Evolutionary conservation across 2,797 vertebrate species (phyloP).

Genomic region (Pseudochirops corinnae): DNA sequence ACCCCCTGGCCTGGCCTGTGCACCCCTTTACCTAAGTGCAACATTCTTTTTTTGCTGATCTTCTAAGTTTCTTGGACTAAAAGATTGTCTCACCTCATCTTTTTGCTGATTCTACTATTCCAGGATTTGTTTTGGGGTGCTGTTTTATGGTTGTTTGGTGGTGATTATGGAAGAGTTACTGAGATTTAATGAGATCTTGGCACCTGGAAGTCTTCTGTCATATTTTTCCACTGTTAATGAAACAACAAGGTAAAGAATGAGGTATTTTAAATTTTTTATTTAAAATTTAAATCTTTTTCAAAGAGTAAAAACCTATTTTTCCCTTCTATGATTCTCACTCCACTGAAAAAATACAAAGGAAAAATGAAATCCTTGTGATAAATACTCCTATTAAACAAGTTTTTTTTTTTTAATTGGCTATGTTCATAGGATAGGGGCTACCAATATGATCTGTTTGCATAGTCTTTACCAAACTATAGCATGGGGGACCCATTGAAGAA

Average conservation of each 20-base stretch:
- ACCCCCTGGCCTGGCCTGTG: no score
- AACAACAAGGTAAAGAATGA: background rate
- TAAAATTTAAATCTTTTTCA: background rate
- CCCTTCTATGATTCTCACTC: background rate
- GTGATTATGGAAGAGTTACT: no score
- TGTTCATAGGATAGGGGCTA: background rate
- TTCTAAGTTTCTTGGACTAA: background rate
- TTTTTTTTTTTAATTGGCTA: background rate
- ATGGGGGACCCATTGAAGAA: background rate
- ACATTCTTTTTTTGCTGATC: background rate
- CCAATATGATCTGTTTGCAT: background rate
- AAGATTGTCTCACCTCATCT: background rate
- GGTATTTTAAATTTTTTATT: background rate
- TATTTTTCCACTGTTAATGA: background rate
- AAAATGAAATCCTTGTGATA: background rate
- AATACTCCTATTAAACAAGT: background rate
- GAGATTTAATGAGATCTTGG: no score
- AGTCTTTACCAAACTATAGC: background rate
- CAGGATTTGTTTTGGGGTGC: no score
- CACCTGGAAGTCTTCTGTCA: background rate
- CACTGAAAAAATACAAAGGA: background rate
- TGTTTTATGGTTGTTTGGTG: no score
- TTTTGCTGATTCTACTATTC: background rate
- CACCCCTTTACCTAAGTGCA: no score
- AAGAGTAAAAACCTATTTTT: background rate